A percentile compares a stretch with the other conserved stretches of the same genome.
phyloP scores from a whole-genome alignment of 23 tunicate genomes.

The Styela clava region DNA sequence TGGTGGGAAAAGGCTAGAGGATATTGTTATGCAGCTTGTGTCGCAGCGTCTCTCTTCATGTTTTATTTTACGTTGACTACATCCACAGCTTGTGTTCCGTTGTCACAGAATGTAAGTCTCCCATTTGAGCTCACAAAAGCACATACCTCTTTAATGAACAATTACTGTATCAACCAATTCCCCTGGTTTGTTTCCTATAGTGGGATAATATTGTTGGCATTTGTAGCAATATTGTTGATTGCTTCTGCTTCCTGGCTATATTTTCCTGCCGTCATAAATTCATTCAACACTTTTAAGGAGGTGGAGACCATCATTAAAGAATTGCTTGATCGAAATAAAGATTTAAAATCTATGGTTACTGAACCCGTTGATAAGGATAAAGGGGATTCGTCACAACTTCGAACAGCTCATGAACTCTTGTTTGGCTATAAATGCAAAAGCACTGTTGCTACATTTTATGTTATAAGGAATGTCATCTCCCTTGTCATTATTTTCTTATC shows the following conservation, averaged over 20 bases:
- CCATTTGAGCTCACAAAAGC: not conserved
- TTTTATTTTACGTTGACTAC: not conserved
- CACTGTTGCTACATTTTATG: not conserved
- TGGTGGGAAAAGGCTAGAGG: constrained; percentile 11
- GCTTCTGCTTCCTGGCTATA: not conserved
- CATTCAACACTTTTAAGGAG: not conserved
- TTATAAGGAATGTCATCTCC: not conserved
- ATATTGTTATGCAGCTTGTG: not conserved
- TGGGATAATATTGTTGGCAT: not conserved
- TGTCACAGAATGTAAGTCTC: not conserved
- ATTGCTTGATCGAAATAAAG: no score
- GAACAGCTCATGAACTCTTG: no score
- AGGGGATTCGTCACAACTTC: not conserved
- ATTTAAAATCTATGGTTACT: no score
- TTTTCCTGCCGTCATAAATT: not conserved
- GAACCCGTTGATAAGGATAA: no score
- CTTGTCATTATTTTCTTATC: no score
- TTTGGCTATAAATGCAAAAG: not conserved
- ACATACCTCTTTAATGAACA: not conserved
- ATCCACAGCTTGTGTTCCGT: not conserved
- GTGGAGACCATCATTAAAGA: constrained; percentile 1
- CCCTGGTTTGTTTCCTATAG: constrained; percentile 1
- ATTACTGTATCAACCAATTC: not conserved
- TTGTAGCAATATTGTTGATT: not conserved
- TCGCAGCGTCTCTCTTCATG: not conserved